Evolutionary conservation across 37 sponge, comb jelly and placozoan species (phyloP).

Genomic region (Cladorhizidae sp.): DNA sequence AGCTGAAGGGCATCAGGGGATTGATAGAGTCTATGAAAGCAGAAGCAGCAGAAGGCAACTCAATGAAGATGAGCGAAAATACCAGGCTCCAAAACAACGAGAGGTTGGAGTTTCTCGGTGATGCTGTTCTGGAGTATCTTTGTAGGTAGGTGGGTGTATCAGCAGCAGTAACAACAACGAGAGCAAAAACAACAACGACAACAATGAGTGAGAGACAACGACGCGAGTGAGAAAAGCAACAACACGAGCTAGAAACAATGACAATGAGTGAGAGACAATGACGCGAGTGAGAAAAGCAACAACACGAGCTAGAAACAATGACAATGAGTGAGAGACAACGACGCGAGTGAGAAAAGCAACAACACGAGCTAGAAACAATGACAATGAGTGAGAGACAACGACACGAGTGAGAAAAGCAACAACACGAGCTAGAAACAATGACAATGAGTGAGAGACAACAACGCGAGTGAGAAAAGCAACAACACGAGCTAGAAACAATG

Average conservation of each 20-base stretch:
- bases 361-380: not conserved
- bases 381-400: too few relatives aligned
- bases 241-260: not conserved
- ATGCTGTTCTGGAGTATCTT: slow-evolving; percentile 78
- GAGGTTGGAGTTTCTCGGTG: slow-evolving; percentile 78
- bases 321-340: not conserved
- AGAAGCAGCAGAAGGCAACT: not conserved
- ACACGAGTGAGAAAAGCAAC: too few relatives aligned
- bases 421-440: too few relatives aligned
- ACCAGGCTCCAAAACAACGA: slow-evolving; percentile 54
- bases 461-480: too few relatives aligned
- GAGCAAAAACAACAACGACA: too few relatives aligned
- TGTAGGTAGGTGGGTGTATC: slow-evolving; percentile 36
- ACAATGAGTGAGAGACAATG: not conserved
- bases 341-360: not conserved
- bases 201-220: too few relatives aligned
- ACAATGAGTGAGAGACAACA: too few relatives aligned
- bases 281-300: too few relatives aligned
- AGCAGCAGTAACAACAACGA: too few relatives aligned
- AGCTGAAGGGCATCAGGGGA: slow-evolving; percentile 17
- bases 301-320: too few relatives aligned
- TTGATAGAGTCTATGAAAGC: not conserved
- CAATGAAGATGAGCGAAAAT: not conserved
- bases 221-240: not conserved
- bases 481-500: too few relatives aligned